These are phyloP conservation scores for Cephonodes hylas DNA, from an alignment of 2,888 invertebrate species.

Conservation along the genomic window DNA sequence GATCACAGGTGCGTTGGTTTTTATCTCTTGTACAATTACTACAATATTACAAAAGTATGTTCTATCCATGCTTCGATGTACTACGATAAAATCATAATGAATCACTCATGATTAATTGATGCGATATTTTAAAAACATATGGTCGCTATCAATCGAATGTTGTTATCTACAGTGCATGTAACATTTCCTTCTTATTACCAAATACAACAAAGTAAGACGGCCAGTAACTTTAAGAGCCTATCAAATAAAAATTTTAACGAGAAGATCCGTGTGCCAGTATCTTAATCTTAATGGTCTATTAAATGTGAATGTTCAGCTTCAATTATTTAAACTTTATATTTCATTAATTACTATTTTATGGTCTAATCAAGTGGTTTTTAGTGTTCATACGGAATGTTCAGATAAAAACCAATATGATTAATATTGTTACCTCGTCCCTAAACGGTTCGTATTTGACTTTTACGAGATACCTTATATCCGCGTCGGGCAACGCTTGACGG, in stretches of 20 bases:
- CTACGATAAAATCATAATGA: not conserved
- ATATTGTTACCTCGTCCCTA: slow-evolving; percentile 31
- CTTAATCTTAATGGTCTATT: slow-evolving; percentile 45
- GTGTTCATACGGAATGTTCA: slow-evolving; percentile 36
- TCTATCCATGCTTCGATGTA: not conserved
- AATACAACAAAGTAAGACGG: not conserved
- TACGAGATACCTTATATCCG: slow-evolving; percentile 49
- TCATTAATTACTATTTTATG: slow-evolving; percentile 39
- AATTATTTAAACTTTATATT: slow-evolving; percentile 33
- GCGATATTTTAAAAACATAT: not conserved
- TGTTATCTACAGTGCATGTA: not conserved
- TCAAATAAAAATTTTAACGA: slow-evolving; percentile 15
- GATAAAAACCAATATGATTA: slow-evolving; percentile 49
- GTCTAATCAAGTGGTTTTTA: slow-evolving; percentile 38
- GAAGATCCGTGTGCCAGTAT: slow-evolving; percentile 9
- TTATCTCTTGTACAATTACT: not conserved
- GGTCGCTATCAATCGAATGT: not conserved
- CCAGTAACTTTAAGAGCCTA: slow-evolving; percentile 7
- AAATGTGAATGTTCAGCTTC: slow-evolving; percentile 34
- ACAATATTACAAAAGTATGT: not conserved
- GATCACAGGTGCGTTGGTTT: slow-evolving; percentile 89
- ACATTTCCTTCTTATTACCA: not conserved
- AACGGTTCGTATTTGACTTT: slow-evolving; percentile 22
- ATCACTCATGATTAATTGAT: not conserved
- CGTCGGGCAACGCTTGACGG: slow-evolving; percentile 50